Evolutionary conservation across 2,113 vertebrate genomes (phyloP).

Genomic region (Chamaetylas fuelleborni): DNA sequence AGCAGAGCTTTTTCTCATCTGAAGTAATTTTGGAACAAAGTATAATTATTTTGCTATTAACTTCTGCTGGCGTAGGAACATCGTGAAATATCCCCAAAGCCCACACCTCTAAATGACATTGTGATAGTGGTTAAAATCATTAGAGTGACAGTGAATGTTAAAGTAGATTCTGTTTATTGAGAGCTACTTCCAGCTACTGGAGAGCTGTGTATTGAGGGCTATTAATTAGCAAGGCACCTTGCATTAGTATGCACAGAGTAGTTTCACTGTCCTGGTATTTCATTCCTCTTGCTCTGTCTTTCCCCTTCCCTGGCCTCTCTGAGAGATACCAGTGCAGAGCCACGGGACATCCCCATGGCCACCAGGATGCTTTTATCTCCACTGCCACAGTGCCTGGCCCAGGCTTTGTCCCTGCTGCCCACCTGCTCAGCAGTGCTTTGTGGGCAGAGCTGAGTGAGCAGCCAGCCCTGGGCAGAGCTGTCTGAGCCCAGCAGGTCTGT

Average conservation of each 20-base stretch:
- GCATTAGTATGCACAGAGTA: neutral
- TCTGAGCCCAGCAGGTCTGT: slow-evolving; percentile 47
- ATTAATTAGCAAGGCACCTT: neutral
- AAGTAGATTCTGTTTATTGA: slow-evolving; percentile 21
- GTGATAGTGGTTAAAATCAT: neutral
- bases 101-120: slow-evolving; percentile 31
- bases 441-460: slow-evolving; percentile 3
- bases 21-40: slow-evolving; percentile 6
- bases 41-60: slow-evolving; percentile 56
- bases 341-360: neutral
- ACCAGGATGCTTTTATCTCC: neutral
- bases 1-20: neutral
- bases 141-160: neutral
- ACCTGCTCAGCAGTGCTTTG: neutral
- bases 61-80: neutral
- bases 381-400: neutral
- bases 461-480: slow-evolving; percentile 14
- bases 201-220: neutral
- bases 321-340: neutral
- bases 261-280: neutral
- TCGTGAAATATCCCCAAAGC: neutral
- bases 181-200: slow-evolving; percentile 4
- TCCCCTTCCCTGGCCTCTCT: neutral
- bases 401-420: neutral
- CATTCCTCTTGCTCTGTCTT: neutral